Evolutionary conservation across 2,113 vertebrate species (phyloP).

Genomic region (Tonatia bakeri): DNA sequence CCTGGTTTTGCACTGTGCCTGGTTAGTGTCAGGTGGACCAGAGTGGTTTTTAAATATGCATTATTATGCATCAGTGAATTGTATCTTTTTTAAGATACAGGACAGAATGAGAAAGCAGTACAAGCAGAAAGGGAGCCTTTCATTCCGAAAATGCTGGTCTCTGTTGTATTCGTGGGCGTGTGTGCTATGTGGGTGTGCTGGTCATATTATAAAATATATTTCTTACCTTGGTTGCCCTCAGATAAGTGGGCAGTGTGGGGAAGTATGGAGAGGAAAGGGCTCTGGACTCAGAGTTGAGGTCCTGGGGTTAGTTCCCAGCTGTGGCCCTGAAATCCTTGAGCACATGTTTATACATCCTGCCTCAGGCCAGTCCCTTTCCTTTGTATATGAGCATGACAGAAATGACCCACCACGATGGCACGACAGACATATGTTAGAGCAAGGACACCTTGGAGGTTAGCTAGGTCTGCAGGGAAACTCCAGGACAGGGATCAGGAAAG

Average conservation of each 20-base stretch:
- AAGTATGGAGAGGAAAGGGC: background rate
- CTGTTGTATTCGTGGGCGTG: background rate
- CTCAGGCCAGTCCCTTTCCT: background rate
- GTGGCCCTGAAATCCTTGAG: background rate
- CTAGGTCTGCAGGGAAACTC: background rate
- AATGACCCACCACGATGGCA: fast-evolving
- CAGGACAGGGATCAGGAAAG: background rate
- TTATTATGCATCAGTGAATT: background rate
- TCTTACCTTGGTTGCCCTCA: background rate
- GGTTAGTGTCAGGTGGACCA: background rate
- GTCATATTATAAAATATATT: background rate
- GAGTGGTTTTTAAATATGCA: background rate
- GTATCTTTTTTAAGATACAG: background rate
- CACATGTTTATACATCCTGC: too few species aligned
- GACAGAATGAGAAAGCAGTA: background rate
- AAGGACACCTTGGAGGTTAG: background rate
- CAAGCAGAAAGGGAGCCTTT: background rate
- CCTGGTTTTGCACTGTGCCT: background rate
- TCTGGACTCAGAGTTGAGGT: background rate
- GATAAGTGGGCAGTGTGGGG: background rate
- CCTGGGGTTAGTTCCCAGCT: background rate
- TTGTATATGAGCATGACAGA: background rate
- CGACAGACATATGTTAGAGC: background rate
- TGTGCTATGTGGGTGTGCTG: background rate
- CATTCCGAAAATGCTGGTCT: background rate